Evolutionary conservation across 2,888 invertebrate species (phyloP).

Genomic region (Microctonus hyperodae): DNA sequence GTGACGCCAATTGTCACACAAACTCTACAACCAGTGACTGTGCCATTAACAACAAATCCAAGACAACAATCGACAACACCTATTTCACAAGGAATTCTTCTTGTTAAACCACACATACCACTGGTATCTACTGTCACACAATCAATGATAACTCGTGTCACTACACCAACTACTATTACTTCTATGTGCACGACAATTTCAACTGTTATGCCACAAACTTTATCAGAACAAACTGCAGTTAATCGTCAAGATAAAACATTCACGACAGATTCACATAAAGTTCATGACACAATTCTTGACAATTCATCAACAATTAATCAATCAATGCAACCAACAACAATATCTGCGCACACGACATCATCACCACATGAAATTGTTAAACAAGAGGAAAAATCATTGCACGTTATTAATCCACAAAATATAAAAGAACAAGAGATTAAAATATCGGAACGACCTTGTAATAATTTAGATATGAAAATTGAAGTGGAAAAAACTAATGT

Average conservation of each 20-base stretch:
- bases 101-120: slow-evolving; percentile 47
- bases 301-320: background rate
- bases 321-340: background rate
- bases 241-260: slow-evolving; percentile 37
- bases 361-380: slow-evolving; percentile 49
- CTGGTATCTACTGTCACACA: slow-evolving; percentile 49
- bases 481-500: slow-evolving; percentile 40
- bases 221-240: slow-evolving; percentile 26
- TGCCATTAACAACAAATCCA: slow-evolving; percentile 17
- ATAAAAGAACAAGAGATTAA: slow-evolving; percentile 27
- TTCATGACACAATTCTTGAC: background rate
- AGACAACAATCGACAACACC: slow-evolving; percentile 36
- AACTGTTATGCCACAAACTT: slow-evolving; percentile 28
- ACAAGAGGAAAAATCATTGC: slow-evolving; percentile 42
- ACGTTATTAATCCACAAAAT: slow-evolving; percentile 30
- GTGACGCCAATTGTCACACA: slow-evolving; percentile 28
- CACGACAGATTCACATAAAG: slow-evolving; percentile 9
- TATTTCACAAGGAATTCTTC: slow-evolving; percentile 43
- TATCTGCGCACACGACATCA: slow-evolving; percentile 30
- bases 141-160: slow-evolving; percentile 46
- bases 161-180: slow-evolving; percentile 43
- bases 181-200: slow-evolving; percentile 33
- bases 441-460: slow-evolving; percentile 19
- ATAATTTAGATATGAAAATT: slow-evolving; percentile 40
- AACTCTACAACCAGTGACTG: slow-evolving; percentile 27